A percentile compares a stretch with the other conserved stretches of the same genome.
phyloP scores from a whole-genome alignment of 2,113 vertebrate genomes.

The Calidris pugnax region DNA sequence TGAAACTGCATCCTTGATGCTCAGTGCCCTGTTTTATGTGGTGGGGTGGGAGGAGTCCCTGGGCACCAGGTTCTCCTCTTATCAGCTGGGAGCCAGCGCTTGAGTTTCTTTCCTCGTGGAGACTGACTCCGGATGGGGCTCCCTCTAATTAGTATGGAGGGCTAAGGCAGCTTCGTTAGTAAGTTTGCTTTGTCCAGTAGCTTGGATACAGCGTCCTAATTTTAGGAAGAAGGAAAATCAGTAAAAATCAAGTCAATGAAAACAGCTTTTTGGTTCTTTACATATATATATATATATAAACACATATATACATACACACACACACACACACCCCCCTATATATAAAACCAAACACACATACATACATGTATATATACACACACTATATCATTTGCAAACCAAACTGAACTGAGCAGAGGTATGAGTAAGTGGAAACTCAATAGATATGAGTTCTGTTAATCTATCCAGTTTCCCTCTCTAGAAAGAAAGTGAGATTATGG shows the following conservation, averaged over 20 bases:
- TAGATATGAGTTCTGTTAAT: neutral
- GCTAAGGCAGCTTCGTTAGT: neutral
- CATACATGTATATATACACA: neutral
- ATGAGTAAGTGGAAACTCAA: neutral
- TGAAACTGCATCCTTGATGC: constrained; percentile 32
- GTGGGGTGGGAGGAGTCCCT: neutral
- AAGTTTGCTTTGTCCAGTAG: neutral
- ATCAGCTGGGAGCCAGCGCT: neutral
- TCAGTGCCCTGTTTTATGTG: neutral
- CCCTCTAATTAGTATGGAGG: neutral
- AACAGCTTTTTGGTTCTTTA: neutral
- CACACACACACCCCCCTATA: too few species aligned
- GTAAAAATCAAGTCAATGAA: neutral
- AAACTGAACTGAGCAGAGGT: neutral
- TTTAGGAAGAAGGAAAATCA: neutral
- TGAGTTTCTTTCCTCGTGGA: neutral
- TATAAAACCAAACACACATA: neutral
- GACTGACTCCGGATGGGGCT: neutral
- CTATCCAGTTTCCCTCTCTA: neutral
- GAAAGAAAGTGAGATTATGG: neutral
- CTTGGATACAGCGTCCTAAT: neutral
- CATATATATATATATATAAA: too few species aligned
- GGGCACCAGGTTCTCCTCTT: neutral
- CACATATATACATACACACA: neutral
- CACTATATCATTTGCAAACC: neutral